Percentiles rank a stretch among this genome's conserved stretches.
phyloP scores from a whole-genome alignment of 1,140 invertebrate genomes.

The Yoshiicerus persimilis region DNA sequence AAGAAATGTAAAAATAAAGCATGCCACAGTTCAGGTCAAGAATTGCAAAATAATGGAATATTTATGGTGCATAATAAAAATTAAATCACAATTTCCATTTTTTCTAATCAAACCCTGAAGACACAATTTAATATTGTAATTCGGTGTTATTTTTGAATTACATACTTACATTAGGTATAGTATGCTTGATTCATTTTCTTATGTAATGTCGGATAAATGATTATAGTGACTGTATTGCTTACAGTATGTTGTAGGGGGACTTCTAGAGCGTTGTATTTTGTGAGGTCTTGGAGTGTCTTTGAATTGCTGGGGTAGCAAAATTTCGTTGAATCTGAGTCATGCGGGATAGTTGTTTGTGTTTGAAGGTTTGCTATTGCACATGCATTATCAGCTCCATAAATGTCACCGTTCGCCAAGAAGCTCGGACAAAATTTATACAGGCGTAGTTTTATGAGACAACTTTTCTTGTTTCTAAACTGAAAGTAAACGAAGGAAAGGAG shows the following conservation, averaged over 20 bases:
- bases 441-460: constrained; percentile 25
- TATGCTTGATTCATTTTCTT: too few species aligned
- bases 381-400: constrained; percentile 20
- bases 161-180: too few species aligned
- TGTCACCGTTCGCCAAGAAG: constrained; percentile 3
- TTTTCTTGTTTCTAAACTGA: not conserved
- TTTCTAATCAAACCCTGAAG: too few species aligned
- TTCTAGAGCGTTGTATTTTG: not conserved
- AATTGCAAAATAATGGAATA: too few species aligned
- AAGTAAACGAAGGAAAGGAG: not conserved
- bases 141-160: too few species aligned
- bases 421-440: constrained; percentile 11
- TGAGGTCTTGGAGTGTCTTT: not conserved
- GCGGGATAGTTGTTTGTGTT: not conserved
- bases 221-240: not conserved
- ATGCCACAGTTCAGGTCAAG: too few species aligned
- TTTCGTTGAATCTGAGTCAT: not conserved
- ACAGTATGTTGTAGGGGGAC: not conserved
- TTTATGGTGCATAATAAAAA: too few species aligned
- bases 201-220: too few species aligned
- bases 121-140: too few species aligned
- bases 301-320: not conserved
- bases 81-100: too few species aligned
- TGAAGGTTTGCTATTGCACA: constrained; percentile 9
- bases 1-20: too few species aligned